Evolutionary conservation across 2,113 vertebrate genomes (phyloP).

Genomic region (Gobius niger): DNA sequence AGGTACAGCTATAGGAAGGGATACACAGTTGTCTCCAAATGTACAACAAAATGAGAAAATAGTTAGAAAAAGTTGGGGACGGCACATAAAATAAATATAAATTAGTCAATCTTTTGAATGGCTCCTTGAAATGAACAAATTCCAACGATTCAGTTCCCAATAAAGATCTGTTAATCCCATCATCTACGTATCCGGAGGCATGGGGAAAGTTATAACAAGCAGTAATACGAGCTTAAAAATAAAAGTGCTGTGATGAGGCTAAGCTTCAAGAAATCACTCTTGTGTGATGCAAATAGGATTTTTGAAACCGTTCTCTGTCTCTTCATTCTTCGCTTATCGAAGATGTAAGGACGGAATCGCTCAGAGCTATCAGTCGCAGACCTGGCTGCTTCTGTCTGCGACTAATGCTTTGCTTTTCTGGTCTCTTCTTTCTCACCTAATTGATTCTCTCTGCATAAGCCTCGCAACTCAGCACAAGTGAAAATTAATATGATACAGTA

Average conservation of each 20-base stretch:
- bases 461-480: conserved; percentile 32
- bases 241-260: not conserved
- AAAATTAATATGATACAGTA: conserved; percentile 62
- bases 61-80: not conserved
- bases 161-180: no score
- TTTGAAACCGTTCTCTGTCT: not conserved
- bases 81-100: not conserved
- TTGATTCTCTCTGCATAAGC: conserved; percentile 27
- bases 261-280: not conserved
- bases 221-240: not conserved
- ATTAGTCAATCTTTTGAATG: no score
- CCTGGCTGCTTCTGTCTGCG: conserved; percentile 1
- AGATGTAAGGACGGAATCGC: not conserved
- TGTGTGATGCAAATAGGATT: not conserved
- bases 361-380: not conserved
- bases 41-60: not conserved
- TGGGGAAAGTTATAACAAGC: not conserved
- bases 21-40: conserved; percentile 8
- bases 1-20: conserved; percentile 1
- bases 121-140: no score
- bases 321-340: not conserved
- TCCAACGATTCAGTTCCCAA: no score
- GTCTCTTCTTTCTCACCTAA: conserved; percentile 18
- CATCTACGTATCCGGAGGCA: not conserved
- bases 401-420: conserved; percentile 7